Evolutionary conservation across 2,888 invertebrate species (phyloP).

Genomic region (Spisula subtruncata): DNA sequence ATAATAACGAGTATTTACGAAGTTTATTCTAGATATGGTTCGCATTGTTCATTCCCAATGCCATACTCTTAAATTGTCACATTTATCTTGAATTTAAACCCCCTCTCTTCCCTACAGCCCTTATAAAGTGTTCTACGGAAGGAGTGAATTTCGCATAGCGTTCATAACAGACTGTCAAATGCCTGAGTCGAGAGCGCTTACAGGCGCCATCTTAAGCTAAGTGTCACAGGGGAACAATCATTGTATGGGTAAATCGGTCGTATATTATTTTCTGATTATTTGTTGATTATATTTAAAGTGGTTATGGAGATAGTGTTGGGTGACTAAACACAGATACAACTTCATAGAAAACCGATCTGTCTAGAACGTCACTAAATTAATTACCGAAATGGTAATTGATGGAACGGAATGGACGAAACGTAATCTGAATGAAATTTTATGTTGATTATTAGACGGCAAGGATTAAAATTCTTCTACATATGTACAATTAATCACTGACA

Average conservation of each 20-base stretch:
- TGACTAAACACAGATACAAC: constrained; percentile 66
- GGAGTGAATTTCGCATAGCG: constrained; percentile 30
- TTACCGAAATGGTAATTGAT: constrained; percentile 35
- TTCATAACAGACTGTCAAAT: constrained; percentile 65
- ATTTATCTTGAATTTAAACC: constrained; percentile 69
- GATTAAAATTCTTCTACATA: constrained; percentile 29
- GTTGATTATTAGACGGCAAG: constrained; percentile 2
- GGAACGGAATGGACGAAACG: constrained; percentile 20
- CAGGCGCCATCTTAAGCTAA: constrained; percentile 71
- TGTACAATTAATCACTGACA: constrained; percentile 11
- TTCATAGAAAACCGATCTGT: constrained; percentile 64
- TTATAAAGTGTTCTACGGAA: constrained; percentile 57
- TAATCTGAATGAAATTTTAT: constrained; percentile 14
- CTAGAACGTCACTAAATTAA: constrained; percentile 52
- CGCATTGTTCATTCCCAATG: constrained; percentile 57
- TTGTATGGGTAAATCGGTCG: constrained; percentile 68
- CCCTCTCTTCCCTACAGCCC: constrained; percentile 55
- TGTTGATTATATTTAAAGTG: constrained; percentile 67
- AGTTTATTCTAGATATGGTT: constrained; percentile 66
- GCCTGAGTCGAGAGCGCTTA: constrained; percentile 61
- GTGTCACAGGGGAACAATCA: constrained; percentile 67
- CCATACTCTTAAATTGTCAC: constrained; percentile 65
- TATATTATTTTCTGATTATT: constrained; percentile 72
- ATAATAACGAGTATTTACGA: constrained; percentile 60
- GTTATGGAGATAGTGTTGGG: constrained; percentile 57